Base-by-base conservation (phyloP, 2,888 invertebrate species). In the Callyntrura sp. region DNA sequence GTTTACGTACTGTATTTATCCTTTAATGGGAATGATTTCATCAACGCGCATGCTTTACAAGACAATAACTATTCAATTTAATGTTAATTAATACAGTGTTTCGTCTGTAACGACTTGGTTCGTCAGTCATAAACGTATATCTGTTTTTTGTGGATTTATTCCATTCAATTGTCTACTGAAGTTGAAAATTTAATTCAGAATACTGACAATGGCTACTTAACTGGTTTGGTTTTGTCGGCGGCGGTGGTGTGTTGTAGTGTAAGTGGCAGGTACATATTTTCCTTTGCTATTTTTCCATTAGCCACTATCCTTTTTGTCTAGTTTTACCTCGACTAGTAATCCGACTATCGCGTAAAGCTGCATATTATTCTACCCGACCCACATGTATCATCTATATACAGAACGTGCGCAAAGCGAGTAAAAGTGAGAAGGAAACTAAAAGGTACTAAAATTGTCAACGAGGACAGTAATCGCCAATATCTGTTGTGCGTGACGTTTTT, bases 1-100 rank as follows among this genome's bases (percentile, higher is more conserved):
- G 5, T 17, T 9, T 45, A 68, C 35, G 43, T 70, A 20, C 17
- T 45, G 45, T 43, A 45, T 45, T 12, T 6, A n/a, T 57, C 57
- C 17, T 70, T 70, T 45, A 70, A 70, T 70, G 70, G 45, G 20
- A 70, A 45, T 45, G 70, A 70, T 70, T 70, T 70, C 70, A 70
- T 70, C 45, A 70, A 20, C 45, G 8, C 43, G 3, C 12, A 43
- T 35, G 68, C 68, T 68, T 70, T 70, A 70, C 45, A 70, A 70
- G 20, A 70, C 70, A 70, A 70, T 70, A 70, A 45, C 70, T 0
- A 45, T 70, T 70, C 70, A 70, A 70, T 70, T 70, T 45, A 70
- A 70, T 70, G 70, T 70, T 70, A 70, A 70, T 70, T 70, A 70
- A 70, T 45, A 45, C 70, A 70, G 70, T 70, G 43, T 70, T 70